phyloP scores from a whole-genome alignment of 2,113 vertebrate genomes.

The Tyrannus savana region DNA sequence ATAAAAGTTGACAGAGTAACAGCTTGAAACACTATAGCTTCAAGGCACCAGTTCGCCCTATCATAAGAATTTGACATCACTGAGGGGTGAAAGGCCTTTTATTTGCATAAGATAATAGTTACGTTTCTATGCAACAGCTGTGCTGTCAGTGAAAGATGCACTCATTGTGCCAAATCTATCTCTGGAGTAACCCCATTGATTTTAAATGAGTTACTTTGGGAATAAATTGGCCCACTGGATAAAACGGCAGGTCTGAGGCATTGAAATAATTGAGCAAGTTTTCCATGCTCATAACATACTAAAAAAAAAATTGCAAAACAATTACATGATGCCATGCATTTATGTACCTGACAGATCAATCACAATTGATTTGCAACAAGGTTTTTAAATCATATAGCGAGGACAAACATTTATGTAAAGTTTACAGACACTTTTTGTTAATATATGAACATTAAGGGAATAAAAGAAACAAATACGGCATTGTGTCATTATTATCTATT shows the following conservation, averaged over 20 bases:
- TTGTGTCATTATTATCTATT: background rate
- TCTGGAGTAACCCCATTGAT: slow-evolving; percentile 38
- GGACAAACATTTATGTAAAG: background rate
- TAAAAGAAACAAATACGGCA: background rate
- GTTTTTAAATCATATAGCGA: background rate
- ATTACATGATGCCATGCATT: background rate
- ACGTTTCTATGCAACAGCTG: slow-evolving; percentile 49
- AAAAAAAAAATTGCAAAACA: background rate
- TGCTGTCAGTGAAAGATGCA: slow-evolving; percentile 38
- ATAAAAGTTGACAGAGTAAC: slow-evolving; percentile 37
- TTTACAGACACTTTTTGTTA: background rate
- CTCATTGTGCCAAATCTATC: slow-evolving; percentile 33
- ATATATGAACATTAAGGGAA: background rate
- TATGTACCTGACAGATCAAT: background rate
- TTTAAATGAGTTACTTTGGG: slow-evolving; percentile 47
- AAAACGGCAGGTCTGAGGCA: slow-evolving; percentile 41
- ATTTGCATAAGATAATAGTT: slow-evolving; percentile 63
- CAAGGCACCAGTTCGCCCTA: slow-evolving; percentile 15
- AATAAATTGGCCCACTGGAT: slow-evolving; percentile 26
- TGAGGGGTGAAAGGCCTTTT: slow-evolving; percentile 46
- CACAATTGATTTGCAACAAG: background rate
- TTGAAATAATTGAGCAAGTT: slow-evolving; percentile 40
- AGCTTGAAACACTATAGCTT: slow-evolving; percentile 38
- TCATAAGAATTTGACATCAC: slow-evolving; percentile 41
- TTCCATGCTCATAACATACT: background rate